Base-by-base conservation (phyloP, 2,888 invertebrate genomes). In the Acanthoscelides obtectus region DNA sequence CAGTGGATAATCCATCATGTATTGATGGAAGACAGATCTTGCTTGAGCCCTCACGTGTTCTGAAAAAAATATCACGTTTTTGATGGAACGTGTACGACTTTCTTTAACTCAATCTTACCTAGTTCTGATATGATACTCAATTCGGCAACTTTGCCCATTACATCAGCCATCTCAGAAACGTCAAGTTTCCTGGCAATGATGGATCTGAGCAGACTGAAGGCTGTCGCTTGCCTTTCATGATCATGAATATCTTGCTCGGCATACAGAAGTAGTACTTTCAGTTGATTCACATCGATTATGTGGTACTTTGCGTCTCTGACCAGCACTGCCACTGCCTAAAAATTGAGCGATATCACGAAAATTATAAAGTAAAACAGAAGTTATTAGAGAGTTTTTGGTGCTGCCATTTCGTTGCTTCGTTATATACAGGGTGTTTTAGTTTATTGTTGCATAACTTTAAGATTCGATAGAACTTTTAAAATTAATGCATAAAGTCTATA, bases 171-270 rank as follows among this genome's bases (percentile, higher is more conserved):
- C 83, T 96, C 95, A 0, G 90, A 87, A 0, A 91, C 89, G 0
- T 91, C 88, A 8, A 96, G 86, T 83, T 93, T 93, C 0, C 95
- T 89, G 21, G 91, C 89, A 21, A 98, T 86, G 74, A 97, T 93
- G 0, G 96, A 93, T 86, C 94, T 95, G 0, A 98, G 86, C 0
- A 98, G 86, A 0, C 92, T 89, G 82, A 98, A 98, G 0, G 97
- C 97, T 64, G 95, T 95, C 0, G 94, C 90, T 81, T 97, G 96
- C 77, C 92, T 90, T 64, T 94, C 93, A 67, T 91, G 89, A 79
- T 95, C 95, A 81, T 94, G 90, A 27, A 98, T 88, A 82, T 98
- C 97, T 83, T 95, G 94, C 82, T 98, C 97, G 0, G 94, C 93
- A 80, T 97, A 98, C 0, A 94, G 86, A 17, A 98, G 86, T 0